Evolutionary conservation across 2,113 vertebrate species (phyloP).

Genomic region (Dinomys branickii): DNA sequence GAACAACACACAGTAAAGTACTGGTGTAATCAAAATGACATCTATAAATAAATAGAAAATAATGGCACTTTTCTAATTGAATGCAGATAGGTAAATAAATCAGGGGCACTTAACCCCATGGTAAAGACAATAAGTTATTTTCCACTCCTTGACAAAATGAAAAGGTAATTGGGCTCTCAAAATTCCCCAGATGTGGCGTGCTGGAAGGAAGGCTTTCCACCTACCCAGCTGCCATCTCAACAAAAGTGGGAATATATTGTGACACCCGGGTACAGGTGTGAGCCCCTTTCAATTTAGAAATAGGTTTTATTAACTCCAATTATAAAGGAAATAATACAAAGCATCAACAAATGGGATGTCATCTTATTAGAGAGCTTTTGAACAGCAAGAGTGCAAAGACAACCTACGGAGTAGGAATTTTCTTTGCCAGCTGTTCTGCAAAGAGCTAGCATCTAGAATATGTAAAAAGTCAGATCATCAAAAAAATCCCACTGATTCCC

Average conservation of each 20-base stretch:
- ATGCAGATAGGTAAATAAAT: conserved; percentile 83
- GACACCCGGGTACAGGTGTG: background rate
- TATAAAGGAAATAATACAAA: background rate
- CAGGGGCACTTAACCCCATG: conserved; percentile 52
- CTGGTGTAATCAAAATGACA: conserved; percentile 73
- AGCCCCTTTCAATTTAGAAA: background rate
- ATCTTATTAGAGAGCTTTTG: background rate
- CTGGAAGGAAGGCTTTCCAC: conserved; percentile 28
- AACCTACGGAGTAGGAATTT: background rate
- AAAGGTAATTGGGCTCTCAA: conserved; percentile 51
- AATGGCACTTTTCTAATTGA: conserved; percentile 80
- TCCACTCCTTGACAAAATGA: conserved; percentile 64
- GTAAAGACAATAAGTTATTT: conserved; percentile 75
- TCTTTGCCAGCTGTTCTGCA: background rate
- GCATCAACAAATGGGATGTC: background rate
- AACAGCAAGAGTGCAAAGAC: background rate
- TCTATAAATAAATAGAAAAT: conserved; percentile 85
- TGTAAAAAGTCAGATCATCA: background rate
- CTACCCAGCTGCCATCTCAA: background rate
- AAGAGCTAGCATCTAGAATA: background rate
- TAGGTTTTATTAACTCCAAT: background rate
- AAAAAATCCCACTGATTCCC: background rate
- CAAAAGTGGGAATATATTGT: background rate
- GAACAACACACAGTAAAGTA: conserved; percentile 75
- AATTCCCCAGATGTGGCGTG: conserved; percentile 43